Evolutionary conservation across 2,888 invertebrate genomes (phyloP), one percentile per base, ranked within the genome.

Genomic region (Brenthis ino): DNA sequence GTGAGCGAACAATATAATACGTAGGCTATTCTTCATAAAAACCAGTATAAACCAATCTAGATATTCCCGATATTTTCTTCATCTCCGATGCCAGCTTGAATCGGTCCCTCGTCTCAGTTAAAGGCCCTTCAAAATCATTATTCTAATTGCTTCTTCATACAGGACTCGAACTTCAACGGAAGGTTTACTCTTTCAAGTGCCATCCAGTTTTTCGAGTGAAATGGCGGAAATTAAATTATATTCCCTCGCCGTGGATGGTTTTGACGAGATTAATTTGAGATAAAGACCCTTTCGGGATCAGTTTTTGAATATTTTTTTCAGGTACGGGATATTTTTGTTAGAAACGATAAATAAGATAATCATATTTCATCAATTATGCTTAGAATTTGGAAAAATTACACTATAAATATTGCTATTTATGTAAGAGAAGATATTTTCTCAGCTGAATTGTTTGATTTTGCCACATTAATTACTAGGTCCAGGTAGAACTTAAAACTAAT

Each of bases 211-310:
- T 81, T 80, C 75, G 75, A 80, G 82, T 80, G 83, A 83, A 87
- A 87, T 85, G 81, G 87, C 82, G 87, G 85, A 89, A 88, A 91
- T 91, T 90, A 86, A 88, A 90, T 91, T 88, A 89, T 88, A 85
- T 85, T 85, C 81, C 81, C 80, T 81, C 78, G 77, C 75, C 78
- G 72, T 78, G 79, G 78, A 79, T 79, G 79, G 77, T 83, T 80
- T 79, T 81, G 83, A 83, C 78, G 82, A 82, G 84, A 86, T 86
- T 87, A 87, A 82, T 82, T 78, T 76, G 77, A 80, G 84, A 85
- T 85, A 86, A 88, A 82, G 80, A 79, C 69, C 70, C 73, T 72
- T 77, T 75, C 73, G 73, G 64, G 73, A 60, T 64, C 60, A 66
- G 67, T 37, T 56, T 28, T 28, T 71, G 57, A 47, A 33, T 55